These are phyloP conservation scores for Nasalis larvatus DNA, from an alignment of 2,113 vertebrate genomes.

Conservation along the genomic window DNA sequence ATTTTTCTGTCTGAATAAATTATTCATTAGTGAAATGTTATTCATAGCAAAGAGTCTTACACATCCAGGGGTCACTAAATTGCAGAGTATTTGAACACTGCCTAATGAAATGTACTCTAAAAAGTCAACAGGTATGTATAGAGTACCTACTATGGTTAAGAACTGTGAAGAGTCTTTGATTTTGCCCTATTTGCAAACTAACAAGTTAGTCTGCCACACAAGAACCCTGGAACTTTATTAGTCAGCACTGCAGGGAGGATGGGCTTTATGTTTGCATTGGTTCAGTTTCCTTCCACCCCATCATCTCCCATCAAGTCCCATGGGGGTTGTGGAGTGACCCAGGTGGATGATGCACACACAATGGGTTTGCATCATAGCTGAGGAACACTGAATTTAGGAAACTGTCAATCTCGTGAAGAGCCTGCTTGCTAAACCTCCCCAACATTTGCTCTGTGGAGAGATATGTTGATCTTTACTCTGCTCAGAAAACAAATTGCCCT, in stretches of 20 bases:
- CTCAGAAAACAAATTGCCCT: neutral
- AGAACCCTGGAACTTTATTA: neutral
- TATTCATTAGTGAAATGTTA: conserved; percentile 30
- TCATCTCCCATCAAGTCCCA: neutral
- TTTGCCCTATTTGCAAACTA: neutral
- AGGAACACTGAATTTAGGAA: neutral
- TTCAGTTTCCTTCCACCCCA: neutral
- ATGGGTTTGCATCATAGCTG: neutral
- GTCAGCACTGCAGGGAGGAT: neutral
- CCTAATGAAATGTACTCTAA: neutral
- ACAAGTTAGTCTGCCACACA: neutral
- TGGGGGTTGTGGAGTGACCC: too few relatives aligned
- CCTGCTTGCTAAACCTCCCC: neutral
- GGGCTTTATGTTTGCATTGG: neutral
- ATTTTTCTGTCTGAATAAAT: conserved; percentile 25
- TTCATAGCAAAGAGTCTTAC: neutral
- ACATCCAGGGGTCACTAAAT: neutral
- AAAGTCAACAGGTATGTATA: neutral
- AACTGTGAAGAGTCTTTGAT: neutral
- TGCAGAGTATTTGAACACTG: conserved; percentile 5
- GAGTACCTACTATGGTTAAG: neutral
- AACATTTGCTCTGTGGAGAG: neutral
- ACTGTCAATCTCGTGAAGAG: neutral
- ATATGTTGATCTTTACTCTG: neutral
- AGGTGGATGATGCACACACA: neutral